Evolutionary conservation across 2,888 invertebrate species (phyloP), one percentile per base, ranked within the genome.

Genomic region (Ceriagrion tenellum): DNA sequence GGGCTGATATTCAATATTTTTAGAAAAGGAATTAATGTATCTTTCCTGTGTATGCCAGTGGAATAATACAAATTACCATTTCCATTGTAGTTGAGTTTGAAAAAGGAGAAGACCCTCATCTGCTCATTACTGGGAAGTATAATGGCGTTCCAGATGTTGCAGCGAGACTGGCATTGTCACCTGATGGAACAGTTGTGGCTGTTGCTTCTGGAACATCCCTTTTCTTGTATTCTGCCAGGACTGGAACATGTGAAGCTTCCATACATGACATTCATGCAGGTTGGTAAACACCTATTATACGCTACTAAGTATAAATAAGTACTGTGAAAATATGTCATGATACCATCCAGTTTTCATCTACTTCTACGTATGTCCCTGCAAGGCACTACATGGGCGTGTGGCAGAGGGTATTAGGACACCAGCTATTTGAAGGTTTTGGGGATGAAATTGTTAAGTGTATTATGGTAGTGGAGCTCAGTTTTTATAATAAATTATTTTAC

Each of bases 121-220:
- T 98, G 95, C 97, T 98, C 88, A 97, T 97, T 96, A 98, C 98
- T 0, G 98, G 98, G 23, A 97, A 97, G 55, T 98, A 98, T 96
- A 97, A 97, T 47, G 97, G 97, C 96, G 95, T 96, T 16, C 96
- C 97, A 23, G 95, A 96, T 35, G 96, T 96, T 26, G 96, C 96
- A 30, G 96, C 96, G 69, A 97, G 97, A 96, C 97, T 99, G 95
- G 98, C 98, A 0, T 97, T 99, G 89, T 98, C 99, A 26, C 98
- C 98, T 40, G 98, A 98, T 96, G 98, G 98, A 0, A 98, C 98
- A 96, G 98, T 98, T 35, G 97, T 99, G 23, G 98, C 98, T 0
- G 97, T 99, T 23, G 98, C 98, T 55, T 97, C 97, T 95, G 98
- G 98, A 95, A 97, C 97, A 74, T 97, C 97, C 30, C 96, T 99